These are phyloP conservation scores for Acromyrmex heyeri DNA, from an alignment of 1,140 invertebrate species.

Conservation along the genomic window DNA sequence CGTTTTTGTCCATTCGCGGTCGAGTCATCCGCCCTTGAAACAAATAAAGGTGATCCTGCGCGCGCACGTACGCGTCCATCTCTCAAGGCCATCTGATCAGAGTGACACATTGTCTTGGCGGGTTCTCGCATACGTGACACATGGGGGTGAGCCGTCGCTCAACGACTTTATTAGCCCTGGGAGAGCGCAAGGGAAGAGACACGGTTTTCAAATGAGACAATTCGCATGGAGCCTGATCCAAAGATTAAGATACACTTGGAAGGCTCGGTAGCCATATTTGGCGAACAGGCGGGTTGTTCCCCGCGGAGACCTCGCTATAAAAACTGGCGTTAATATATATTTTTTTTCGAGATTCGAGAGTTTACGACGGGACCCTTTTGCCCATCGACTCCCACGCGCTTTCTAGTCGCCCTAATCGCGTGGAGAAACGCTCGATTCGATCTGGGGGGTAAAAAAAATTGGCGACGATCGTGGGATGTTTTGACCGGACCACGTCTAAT, in stretches of 20 bases:
- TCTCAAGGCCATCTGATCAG: conserved; percentile 83
- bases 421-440: conserved; percentile 22
- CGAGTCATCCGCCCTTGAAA: conserved; percentile 78
- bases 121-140: conserved; percentile 40
- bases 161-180: conserved; percentile 79
- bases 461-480: background rate
- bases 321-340: conserved; percentile 62
- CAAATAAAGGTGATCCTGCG: conserved; percentile 79
- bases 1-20: conserved; percentile 72
- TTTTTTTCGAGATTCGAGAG: conserved; percentile 23
- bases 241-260: conserved; percentile 73
- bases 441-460: background rate
- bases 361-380: conserved; percentile 9
- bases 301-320: conserved; percentile 48
- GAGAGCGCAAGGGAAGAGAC: conserved; percentile 47
- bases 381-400: conserved; percentile 16
- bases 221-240: conserved; percentile 72
- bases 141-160: conserved; percentile 58
- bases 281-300: conserved; percentile 44
- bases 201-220: conserved; percentile 78
- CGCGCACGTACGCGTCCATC: conserved; percentile 72
- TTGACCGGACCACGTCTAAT: conserved; percentile 38
- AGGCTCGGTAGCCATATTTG: conserved; percentile 73
- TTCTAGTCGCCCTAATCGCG: conserved; percentile 57
- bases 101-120: conserved; percentile 67